These are phyloP conservation scores for Latheticus oryzae DNA, from an alignment of 2,888 invertebrate genomes.

Conservation along the genomic window DNA sequence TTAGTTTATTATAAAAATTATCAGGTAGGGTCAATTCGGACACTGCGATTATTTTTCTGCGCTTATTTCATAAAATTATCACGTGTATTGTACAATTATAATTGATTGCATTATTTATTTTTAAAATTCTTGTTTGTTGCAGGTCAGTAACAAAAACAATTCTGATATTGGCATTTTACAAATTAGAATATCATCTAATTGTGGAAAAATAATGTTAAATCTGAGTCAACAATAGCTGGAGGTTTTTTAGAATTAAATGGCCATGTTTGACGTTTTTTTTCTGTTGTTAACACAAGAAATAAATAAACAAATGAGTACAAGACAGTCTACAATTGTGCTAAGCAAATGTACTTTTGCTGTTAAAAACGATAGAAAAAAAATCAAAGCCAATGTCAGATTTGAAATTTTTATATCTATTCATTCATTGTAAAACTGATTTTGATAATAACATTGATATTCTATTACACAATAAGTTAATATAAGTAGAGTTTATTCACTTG, in stretches of 20 bases:
- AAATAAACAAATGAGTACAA: slow-evolving; percentile 30
- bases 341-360: slow-evolving; percentile 20
- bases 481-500: slow-evolving; percentile 18
- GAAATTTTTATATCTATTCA: not conserved
- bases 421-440: slow-evolving; percentile 1
- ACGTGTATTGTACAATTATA: slow-evolving; percentile 23
- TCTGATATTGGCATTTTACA: too few relatives aligned
- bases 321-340: slow-evolving; percentile 20
- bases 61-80: slow-evolving; percentile 40
- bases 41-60: slow-evolving; percentile 43
- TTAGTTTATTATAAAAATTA: slow-evolving; percentile 30
- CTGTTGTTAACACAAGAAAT: slow-evolving; percentile 7
- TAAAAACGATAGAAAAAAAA: slow-evolving; percentile 9
- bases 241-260: slow-evolving; percentile 8
- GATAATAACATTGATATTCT: slow-evolving; percentile 7
- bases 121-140: slow-evolving; percentile 43
- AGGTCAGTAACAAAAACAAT: slow-evolving; percentile 49
- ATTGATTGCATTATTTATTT: slow-evolving; percentile 39
- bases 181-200: not conserved
- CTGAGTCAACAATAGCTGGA: not conserved
- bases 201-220: not conserved
- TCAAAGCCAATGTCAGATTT: too few relatives aligned
- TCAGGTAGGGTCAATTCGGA: slow-evolving; percentile 45
- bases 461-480: slow-evolving; percentile 11
- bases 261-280: slow-evolving; percentile 12